Evolutionary conservation across 2,113 vertebrate species (phyloP).

Genomic region (Syrrhaptes paradoxus): DNA sequence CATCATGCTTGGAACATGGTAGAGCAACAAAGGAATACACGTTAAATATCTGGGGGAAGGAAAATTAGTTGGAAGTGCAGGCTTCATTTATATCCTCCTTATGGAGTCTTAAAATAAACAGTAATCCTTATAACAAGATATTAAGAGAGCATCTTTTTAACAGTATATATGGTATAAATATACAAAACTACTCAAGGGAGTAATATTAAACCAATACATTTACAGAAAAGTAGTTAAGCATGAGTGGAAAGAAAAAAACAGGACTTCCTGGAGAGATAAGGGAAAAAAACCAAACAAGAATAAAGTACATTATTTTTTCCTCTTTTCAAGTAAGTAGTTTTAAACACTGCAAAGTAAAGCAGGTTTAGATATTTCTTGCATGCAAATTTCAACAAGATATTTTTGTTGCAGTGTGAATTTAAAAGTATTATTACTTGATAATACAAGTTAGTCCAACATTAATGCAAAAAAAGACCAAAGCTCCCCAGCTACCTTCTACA

Average conservation of each 20-base stretch:
- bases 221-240: neutral
- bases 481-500: neutral
- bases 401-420: neutral
- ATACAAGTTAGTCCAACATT: neutral
- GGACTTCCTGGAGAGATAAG: constrained; percentile 14
- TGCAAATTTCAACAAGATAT: neutral
- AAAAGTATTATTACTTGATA: neutral
- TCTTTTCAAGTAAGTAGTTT: neutral
- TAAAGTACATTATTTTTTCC: neutral
- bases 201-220: constrained; percentile 6
- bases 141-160: neutral
- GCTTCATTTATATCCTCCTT: neutral
- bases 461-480: neutral
- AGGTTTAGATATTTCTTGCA: neutral
- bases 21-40: neutral
- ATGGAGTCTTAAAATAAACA: neutral
- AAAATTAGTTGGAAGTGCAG: neutral
- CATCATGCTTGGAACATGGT: neutral
- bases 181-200: neutral
- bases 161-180: neutral
- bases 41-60: neutral
- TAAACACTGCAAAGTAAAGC: neutral
- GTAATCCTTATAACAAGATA: neutral
- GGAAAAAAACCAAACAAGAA: neutral
- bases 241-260: neutral